Conservation (phyloP, 1,140 invertebrate species). For the Pomacea maculata region DNA sequence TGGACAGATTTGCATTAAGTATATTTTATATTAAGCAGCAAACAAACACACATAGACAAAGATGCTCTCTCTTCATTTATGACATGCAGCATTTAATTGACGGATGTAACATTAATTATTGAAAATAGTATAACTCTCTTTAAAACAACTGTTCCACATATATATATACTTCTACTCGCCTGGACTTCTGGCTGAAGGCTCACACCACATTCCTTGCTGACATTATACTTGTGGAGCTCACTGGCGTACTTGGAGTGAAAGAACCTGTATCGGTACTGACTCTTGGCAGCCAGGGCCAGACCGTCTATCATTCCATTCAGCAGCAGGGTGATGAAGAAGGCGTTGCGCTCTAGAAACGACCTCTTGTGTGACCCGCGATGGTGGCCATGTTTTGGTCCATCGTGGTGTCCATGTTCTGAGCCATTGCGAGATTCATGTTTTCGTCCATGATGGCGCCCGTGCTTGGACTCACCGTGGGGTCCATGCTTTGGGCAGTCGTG, state of each 20-base stretch:
- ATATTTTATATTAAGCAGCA: no score
- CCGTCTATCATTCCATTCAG: not conserved
- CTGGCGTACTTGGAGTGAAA: not conserved
- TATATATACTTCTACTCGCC: not conserved
- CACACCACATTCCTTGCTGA: not conserved
- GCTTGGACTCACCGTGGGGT: no score
- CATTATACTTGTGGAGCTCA: not conserved
- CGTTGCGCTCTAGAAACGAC: constrained; percentile 1
- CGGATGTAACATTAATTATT: not conserved
- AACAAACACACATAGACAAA: not conserved
- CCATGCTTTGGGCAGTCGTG: no score
- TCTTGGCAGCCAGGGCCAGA: not conserved
- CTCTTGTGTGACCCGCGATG: not conserved
- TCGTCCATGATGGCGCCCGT: no score
- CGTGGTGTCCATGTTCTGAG: no score
- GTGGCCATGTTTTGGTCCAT: no score
- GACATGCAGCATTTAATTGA: not conserved
- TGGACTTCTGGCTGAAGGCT: not conserved
- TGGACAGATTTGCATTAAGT: no score
- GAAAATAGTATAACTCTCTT: not conserved
- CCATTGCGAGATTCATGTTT: no score
- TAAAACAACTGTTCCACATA: not conserved
- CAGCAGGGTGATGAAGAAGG: not conserved
- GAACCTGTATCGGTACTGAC: not conserved
- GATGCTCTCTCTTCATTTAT: no score